Evolutionary conservation across 2,888 invertebrate genomes (phyloP).

Genomic region (Drepanosiphum platanoidis): DNA sequence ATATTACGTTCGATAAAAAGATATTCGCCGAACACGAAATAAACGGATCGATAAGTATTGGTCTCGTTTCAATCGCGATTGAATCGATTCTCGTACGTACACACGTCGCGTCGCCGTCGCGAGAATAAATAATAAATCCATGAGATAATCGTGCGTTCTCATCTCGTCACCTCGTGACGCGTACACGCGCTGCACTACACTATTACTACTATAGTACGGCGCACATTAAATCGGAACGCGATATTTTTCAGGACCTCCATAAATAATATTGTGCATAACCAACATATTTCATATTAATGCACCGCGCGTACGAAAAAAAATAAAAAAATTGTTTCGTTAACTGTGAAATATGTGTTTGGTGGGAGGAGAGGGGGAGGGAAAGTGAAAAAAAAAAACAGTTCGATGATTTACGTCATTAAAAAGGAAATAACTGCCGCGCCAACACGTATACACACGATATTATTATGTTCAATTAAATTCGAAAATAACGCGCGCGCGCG

Average conservation of each 20-base stretch:
- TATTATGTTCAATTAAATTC: not conserved
- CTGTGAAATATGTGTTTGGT: not conserved
- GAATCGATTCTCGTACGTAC: too few relatives aligned
- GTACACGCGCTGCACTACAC: too few relatives aligned
- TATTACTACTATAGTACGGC: too few relatives aligned
- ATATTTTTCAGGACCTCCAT: not conserved
- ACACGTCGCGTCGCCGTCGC: too few relatives aligned
- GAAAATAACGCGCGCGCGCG: not conserved
- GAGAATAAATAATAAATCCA: not conserved
- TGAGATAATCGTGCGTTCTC: not conserved
- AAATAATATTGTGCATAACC: not conserved
- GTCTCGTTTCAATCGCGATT: too few relatives aligned
- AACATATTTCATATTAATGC: not conserved
- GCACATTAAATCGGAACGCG: not conserved
- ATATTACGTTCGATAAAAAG: too few relatives aligned
- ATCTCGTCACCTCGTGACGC: too few relatives aligned
- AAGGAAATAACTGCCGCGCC: not conserved
- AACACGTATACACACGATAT: too few relatives aligned
- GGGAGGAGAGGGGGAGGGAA: too few relatives aligned
- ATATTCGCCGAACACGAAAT: too few relatives aligned
- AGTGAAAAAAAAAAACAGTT: too few relatives aligned
- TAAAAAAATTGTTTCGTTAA: not conserved
- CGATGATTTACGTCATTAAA: not conserved
- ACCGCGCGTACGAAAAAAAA: not conserved
- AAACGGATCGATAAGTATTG: too few relatives aligned